These are phyloP conservation scores for Burhinus bistriatus DNA, from an alignment of 2,113 vertebrate species.

Conservation along the genomic window DNA sequence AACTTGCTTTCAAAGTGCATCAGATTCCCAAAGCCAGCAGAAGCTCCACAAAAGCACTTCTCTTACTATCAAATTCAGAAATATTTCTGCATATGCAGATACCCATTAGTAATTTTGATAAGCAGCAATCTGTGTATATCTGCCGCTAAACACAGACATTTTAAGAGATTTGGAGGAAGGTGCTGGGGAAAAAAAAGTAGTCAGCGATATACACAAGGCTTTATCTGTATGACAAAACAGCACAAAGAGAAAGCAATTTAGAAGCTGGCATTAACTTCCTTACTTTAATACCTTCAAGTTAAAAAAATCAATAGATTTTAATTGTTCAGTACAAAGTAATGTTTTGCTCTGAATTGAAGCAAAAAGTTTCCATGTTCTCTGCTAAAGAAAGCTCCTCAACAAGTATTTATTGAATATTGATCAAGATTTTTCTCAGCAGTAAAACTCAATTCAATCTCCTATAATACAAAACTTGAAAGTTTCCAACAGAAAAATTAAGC, in stretches of 20 bases:
- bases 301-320: conserved; percentile 43
- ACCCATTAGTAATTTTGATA: background rate
- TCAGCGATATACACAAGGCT: background rate
- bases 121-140: background rate
- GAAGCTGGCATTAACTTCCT: background rate
- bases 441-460: background rate
- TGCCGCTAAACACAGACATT: background rate
- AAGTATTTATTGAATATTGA: background rate
- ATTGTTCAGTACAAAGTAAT: background rate
- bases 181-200: background rate
- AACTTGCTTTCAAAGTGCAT: background rate
- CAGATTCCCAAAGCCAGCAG: background rate
- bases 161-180: background rate
- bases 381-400: background rate
- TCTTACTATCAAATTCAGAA: background rate
- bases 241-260: background rate
- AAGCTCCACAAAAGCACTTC: background rate
- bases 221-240: background rate
- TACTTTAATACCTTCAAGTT: background rate
- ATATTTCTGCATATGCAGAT: background rate
- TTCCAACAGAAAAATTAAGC: background rate
- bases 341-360: background rate
- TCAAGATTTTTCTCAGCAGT: background rate
- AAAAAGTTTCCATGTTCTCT: background rate
- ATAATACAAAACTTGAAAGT: background rate